phyloP scores from a whole-genome alignment of 2,797 vertebrate species.

The Darevskia nairensis region DNA sequence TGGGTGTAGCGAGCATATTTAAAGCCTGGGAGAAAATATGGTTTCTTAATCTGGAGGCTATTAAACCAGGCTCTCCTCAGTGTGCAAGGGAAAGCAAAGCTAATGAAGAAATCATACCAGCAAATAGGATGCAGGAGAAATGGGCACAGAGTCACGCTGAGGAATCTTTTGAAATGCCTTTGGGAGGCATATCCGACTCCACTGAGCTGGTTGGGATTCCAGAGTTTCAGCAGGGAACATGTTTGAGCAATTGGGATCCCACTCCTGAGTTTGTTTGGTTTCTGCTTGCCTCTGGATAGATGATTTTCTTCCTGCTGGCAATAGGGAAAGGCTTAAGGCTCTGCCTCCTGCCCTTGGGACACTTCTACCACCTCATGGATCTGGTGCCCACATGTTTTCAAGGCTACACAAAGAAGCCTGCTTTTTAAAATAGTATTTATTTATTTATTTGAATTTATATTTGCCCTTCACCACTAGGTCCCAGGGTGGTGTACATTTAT shows the following conservation, averaged over 20 bases:
- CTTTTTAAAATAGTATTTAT: too few species aligned
- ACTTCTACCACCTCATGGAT: too few species aligned
- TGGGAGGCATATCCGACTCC: accelerated
- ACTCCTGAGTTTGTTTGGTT: too few species aligned
- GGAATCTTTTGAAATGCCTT: background rate
- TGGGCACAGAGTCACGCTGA: background rate
- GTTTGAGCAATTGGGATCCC: background rate
- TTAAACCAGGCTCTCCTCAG: background rate
- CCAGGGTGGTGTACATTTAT: too few species aligned
- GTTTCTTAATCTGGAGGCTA: background rate
- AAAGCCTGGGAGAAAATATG: background rate
- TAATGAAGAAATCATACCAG: background rate
- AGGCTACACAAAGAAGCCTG: too few species aligned
- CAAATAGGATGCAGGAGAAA: background rate
- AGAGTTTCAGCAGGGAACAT: too few species aligned
- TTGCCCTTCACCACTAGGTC: too few species aligned
- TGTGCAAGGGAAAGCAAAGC: background rate
- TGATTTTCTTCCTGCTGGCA: background rate
- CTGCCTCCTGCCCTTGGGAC: too few species aligned
- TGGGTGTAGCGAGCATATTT: background rate
- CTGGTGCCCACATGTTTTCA: too few species aligned
- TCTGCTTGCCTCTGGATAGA: background rate
- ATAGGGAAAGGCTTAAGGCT: background rate
- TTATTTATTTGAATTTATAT: too few species aligned
- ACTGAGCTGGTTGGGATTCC: accelerated